A percentile compares a stretch with the other conserved stretches of the same genome.
phyloP scores from a whole-genome alignment of 1,140 invertebrate genomes.

The Brachionus paranguensis region DNA sequence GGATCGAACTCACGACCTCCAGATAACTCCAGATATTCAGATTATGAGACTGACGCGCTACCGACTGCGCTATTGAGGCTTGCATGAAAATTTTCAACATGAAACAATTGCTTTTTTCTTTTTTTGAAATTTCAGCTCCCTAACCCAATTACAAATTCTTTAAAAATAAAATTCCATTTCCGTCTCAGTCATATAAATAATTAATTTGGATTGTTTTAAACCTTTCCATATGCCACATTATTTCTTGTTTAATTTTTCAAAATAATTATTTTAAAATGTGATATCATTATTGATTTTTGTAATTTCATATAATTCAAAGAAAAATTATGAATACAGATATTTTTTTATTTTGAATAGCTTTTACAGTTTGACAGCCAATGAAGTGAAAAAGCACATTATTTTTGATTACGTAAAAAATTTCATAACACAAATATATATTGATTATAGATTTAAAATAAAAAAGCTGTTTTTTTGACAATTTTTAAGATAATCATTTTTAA shows the following conservation, averaged over 20 bases:
- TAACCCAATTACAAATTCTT: background rate
- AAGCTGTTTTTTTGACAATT: background rate
- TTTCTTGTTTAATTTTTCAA: no score
- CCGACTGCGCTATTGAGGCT: conserved; percentile 25
- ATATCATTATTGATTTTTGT: background rate
- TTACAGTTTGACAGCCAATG: background rate
- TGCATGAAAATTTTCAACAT: no score
- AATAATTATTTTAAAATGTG: background rate
- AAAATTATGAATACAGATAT: background rate
- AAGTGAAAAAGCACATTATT: background rate
- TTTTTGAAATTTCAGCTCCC: background rate
- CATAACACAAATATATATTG: background rate
- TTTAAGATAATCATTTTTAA: background rate
- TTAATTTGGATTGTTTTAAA: no score
- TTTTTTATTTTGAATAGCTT: background rate
- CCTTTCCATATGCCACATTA: no score
- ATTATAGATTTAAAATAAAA: background rate
- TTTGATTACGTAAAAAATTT: background rate
- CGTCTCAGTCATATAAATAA: no score
- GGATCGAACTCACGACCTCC: background rate
- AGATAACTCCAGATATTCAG: background rate
- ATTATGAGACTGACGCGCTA: background rate
- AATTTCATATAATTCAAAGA: background rate
- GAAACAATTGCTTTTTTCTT: background rate
- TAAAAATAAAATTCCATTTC: background rate